A percentile compares a stretch with the other conserved stretches of the same genome.
Conservation (phyloP, 2,113 vertebrate species). For the Muscicapa adusta region DNA sequence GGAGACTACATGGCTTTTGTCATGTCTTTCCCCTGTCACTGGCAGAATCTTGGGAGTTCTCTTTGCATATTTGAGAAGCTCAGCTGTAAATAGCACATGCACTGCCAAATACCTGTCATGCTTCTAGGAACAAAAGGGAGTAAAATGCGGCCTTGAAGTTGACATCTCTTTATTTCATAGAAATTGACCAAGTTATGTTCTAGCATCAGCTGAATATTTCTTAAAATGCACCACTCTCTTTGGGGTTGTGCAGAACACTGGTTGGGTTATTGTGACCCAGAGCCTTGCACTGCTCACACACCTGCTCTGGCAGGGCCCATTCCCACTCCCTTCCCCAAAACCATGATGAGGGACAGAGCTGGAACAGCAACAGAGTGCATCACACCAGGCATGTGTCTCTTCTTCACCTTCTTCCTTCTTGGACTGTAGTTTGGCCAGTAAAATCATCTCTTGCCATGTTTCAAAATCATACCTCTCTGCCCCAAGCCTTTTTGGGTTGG, state of each 20-base stretch:
- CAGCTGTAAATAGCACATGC: background rate
- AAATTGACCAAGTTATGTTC: background rate
- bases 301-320: background rate
- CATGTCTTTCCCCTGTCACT: background rate
- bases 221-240: background rate
- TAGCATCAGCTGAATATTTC: background rate
- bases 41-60: background rate
- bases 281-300: accelerated
- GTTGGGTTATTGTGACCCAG: too few relatives aligned
- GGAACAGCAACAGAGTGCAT: background rate
- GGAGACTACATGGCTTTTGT: background rate
- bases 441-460: background rate
- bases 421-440: background rate
- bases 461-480: background rate
- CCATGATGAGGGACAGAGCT: background rate
- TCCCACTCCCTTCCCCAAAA: background rate
- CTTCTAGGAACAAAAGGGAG: background rate
- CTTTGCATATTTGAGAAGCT: background rate
- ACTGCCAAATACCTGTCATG: background rate
- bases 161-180: background rate
- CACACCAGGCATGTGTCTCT: background rate
- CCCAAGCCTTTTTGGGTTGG: background rate
- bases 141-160: background rate
- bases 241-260: accelerated
- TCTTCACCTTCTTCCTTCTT: background rate